Conservation (phyloP, 2,888 invertebrate species). For the Phortica okadai region DNA sequence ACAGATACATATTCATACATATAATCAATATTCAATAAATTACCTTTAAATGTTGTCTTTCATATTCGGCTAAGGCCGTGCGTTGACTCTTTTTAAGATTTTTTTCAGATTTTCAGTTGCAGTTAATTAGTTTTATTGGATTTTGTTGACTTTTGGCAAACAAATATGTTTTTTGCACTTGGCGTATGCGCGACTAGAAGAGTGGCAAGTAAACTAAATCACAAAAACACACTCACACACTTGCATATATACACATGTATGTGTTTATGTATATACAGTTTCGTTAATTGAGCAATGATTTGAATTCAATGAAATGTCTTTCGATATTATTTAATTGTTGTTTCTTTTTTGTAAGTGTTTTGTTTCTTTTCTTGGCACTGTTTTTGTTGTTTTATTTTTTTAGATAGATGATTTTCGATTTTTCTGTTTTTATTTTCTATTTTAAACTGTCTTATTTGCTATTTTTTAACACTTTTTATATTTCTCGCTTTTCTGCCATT, state of each 20-base stretch:
- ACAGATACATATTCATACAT: background rate
- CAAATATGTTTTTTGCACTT: background rate
- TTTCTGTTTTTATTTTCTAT: background rate
- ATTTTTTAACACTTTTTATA: slow-evolving; percentile 23
- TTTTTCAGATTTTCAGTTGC: background rate
- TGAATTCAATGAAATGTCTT: background rate
- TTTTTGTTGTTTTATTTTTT: slow-evolving; percentile 43
- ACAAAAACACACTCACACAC: background rate
- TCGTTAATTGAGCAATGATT: background rate
- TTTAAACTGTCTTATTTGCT: background rate
- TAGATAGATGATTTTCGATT: slow-evolving; percentile 24
- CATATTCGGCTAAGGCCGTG: too few relatives aligned
- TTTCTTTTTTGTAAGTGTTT: background rate
- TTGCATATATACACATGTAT: background rate
- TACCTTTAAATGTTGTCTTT: too few relatives aligned
- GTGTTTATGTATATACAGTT: background rate
- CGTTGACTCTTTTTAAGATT: background rate
- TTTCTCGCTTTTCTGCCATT: slow-evolving; percentile 50
- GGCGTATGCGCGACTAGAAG: background rate
- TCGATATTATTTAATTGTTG: background rate
- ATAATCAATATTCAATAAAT: background rate
- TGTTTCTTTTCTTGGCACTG: slow-evolving; percentile 37
- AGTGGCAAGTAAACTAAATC: background rate
- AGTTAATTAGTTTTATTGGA: background rate
- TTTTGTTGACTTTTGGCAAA: background rate